These are phyloP conservation scores for Solenopsis invicta DNA, from an alignment of 1,140 invertebrate genomes.

Conservation along the genomic window DNA sequence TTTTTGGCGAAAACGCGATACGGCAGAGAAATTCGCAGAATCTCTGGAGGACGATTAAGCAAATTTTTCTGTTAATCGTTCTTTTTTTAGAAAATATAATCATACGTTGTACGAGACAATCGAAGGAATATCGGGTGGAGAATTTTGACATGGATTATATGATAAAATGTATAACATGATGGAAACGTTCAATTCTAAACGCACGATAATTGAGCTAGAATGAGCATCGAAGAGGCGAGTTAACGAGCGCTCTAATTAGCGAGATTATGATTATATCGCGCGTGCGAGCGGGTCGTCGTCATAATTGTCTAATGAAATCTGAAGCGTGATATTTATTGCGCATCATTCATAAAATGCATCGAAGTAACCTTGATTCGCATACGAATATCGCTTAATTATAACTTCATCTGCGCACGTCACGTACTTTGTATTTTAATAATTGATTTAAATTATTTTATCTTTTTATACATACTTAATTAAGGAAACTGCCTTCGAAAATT, in stretches of 20 bases:
- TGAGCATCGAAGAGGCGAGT: neutral
- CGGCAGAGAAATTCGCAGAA: slow-evolving; percentile 19
- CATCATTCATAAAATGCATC: neutral
- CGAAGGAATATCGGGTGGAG: neutral
- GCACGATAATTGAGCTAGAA: slow-evolving; percentile 24
- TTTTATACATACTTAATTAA: neutral
- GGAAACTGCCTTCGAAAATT: neutral
- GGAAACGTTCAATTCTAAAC: slow-evolving; percentile 17
- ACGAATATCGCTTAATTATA: neutral
- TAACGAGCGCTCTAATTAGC: slow-evolving; percentile 36
- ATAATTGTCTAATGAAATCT: slow-evolving; percentile 38
- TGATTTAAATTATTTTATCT: neutral
- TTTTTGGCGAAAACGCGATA: slow-evolving; percentile 2
- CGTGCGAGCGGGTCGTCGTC: neutral
- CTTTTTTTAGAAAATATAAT: neutral
- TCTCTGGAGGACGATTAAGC: slow-evolving; percentile 8
- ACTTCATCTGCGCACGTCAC: neutral
- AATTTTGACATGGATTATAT: neutral
- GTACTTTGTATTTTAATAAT: slow-evolving; percentile 1
- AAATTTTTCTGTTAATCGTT: slow-evolving; percentile 29
- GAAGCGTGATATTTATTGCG: neutral
- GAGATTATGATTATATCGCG: slow-evolving; percentile 14
- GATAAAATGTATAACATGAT: neutral
- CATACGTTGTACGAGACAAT: neutral
- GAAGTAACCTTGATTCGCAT: neutral